A percentile compares a stretch with the other conserved stretches of the same genome.
phyloP scores from a whole-genome alignment of 2,113 vertebrate genomes.

The Oryzias woworae region DNA sequence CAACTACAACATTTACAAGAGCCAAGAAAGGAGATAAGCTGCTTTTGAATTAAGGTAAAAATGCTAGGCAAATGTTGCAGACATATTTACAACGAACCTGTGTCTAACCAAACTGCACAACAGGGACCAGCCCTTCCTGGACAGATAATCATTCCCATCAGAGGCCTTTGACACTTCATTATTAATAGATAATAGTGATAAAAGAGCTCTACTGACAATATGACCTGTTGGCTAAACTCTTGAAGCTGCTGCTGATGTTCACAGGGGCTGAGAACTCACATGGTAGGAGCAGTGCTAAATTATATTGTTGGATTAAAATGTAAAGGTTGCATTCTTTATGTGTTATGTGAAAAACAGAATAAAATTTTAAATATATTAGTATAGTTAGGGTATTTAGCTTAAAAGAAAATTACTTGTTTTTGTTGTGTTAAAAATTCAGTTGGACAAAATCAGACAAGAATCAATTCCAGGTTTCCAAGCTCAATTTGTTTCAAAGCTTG shows the following conservation, averaged over 20 bases:
- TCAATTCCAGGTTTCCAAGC: too few relatives aligned
- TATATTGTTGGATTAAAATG: not conserved
- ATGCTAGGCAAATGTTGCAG: not conserved
- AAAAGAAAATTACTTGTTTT: too few relatives aligned
- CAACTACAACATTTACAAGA: too few relatives aligned
- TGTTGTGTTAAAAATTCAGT: too few relatives aligned
- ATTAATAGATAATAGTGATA: slow-evolving; percentile 54
- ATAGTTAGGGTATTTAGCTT: not conserved
- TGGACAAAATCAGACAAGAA: too few relatives aligned
- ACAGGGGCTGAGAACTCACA: slow-evolving; percentile 6
- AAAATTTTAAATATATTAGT: not conserved
- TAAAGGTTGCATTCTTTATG: not conserved
- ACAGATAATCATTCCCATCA: slow-evolving; percentile 60
- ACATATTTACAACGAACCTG: slow-evolving; percentile 1
- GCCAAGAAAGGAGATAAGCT: too few relatives aligned
- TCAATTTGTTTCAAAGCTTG: too few relatives aligned
- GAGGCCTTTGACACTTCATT: slow-evolving; percentile 53
- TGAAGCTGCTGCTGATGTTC: slow-evolving; percentile 35
- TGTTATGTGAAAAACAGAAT: too few relatives aligned
- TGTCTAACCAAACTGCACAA: slow-evolving; percentile 14
- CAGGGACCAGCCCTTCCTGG: slow-evolving; percentile 34
- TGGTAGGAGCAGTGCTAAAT: not conserved
- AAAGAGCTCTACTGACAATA: slow-evolving; percentile 48
- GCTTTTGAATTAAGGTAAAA: not conserved
- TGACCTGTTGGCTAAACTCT: slow-evolving; percentile 52